Conservation (phyloP, 2,797 vertebrate genomes). For the Lepilemur septentrionalis region DNA sequence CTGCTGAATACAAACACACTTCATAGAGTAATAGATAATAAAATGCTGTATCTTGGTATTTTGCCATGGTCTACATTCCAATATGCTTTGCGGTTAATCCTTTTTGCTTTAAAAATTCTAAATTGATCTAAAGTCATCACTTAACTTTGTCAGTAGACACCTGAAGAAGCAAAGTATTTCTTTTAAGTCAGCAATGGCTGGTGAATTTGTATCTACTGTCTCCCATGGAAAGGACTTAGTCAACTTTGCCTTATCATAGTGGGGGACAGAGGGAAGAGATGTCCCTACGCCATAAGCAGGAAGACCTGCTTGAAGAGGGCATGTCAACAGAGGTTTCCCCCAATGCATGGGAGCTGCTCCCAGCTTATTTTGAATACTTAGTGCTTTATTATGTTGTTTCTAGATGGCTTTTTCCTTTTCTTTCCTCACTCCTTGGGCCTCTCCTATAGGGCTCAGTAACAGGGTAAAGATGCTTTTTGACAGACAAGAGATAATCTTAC, state of each 20-base stretch:
- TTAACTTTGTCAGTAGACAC: slow-evolving; percentile 64
- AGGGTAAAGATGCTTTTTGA: slow-evolving; percentile 94
- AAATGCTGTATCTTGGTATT: not conserved
- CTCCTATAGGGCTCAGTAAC: slow-evolving; percentile 79
- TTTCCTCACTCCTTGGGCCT: slow-evolving; percentile 84
- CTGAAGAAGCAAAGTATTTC: slow-evolving; percentile 68
- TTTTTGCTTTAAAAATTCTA: slow-evolving; percentile 63
- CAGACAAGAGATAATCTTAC: slow-evolving; percentile 96
- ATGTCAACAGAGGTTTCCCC: slow-evolving; percentile 19
- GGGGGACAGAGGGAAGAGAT: not conserved
- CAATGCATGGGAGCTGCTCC: not conserved
- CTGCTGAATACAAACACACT: not conserved
- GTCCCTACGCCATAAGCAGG: not conserved
- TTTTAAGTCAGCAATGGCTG: slow-evolving; percentile 66
- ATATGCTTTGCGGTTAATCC: not conserved
- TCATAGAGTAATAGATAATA: not conserved
- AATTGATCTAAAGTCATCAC: slow-evolving; percentile 62
- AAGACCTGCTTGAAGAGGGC: not conserved
- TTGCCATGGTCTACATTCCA: not conserved
- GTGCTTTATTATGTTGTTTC: slow-evolving; percentile 77
- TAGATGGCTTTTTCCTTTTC: slow-evolving; percentile 79
- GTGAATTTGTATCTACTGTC: slow-evolving; percentile 66
- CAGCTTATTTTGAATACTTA: not conserved
- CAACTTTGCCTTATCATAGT: not conserved
- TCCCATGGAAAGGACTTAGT: not conserved